phyloP scores from a whole-genome alignment of 2,797 vertebrate genomes.

The Scleropages formosus region DNA sequence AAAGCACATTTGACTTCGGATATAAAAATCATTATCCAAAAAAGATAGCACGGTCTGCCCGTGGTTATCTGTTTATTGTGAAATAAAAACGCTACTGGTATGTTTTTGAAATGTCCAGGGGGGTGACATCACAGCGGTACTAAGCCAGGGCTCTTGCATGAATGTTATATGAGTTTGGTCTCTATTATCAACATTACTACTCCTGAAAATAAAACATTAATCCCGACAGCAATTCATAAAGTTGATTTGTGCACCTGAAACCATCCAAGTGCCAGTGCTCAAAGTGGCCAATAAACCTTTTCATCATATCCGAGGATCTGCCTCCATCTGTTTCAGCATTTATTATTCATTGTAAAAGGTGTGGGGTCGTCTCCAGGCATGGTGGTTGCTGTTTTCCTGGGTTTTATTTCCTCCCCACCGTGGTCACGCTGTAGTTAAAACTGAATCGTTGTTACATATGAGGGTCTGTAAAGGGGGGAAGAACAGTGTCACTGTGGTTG shows the following conservation, averaged over 20 bases:
- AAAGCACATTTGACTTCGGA: too few relatives aligned
- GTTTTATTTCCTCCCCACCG: neutral
- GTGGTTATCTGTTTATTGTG: too few relatives aligned
- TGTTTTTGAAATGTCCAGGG: too few relatives aligned
- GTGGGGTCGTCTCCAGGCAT: neutral
- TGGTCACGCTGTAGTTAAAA: neutral
- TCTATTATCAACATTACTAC: neutral
- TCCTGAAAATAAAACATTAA: constrained; percentile 5
- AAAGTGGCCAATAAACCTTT: neutral
- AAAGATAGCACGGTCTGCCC: too few relatives aligned
- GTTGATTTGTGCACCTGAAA: constrained; percentile 14
- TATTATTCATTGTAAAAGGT: neutral
- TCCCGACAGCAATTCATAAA: constrained; percentile 11
- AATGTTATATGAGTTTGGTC: neutral
- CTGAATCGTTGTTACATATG: neutral
- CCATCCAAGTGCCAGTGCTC: constrained; percentile 1
- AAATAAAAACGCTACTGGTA: too few relatives aligned
- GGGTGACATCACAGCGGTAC: too few relatives aligned
- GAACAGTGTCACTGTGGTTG: neutral
- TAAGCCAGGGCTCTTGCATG: too few relatives aligned
- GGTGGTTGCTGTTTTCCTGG: neutral
- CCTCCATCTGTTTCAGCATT: constrained; percentile 5
- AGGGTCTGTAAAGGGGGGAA: neutral
- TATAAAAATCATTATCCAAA: too few relatives aligned
- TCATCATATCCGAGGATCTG: neutral